Base-by-base conservation (phyloP, 37 sponge, comb jelly and placozoan genomes). In the Mnemiopsis leidyi region DNA sequence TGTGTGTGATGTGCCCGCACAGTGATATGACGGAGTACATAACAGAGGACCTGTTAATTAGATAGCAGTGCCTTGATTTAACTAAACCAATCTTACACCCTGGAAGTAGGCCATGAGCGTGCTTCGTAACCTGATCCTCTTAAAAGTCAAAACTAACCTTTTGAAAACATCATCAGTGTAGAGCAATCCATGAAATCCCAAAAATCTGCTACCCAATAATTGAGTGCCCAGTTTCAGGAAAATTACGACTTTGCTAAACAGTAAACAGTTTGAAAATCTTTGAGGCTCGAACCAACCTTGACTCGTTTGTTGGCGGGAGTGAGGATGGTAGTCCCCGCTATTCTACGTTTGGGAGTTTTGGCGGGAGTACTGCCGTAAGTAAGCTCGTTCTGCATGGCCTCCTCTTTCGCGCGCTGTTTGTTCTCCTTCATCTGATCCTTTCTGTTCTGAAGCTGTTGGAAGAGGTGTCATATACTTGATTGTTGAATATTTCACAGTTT, bases 361-460 rank as follows among this genome's bases (percentile, higher is more conserved):
- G 82, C 82, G 29, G 82, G 82, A 31, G 82, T 79, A 33, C 82
- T 79, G 0, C 82, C 82, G 36, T 36, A 79, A 3, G 82, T 35
- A 7, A 79, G 33, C 13, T 79, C 82, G 13, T 79, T 79, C 82
- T 79, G 82, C 34, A 79, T 79, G 2, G 82, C 82, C 36, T 79
- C 82, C 82, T 79, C 82, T 36, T 79, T 79, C 2, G 82, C 82
- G 0, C 36, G 2, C 37, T 33, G 37, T 21, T 79, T 79, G 82
- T 79, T 79, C 21, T 79, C 82, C 21, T 79, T 79, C 37, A 79
- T 79, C 82, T 79, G 82, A 36, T 79, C 82, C 36, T 79, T 79
- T 28, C 82, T 34, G 7, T 79, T 23, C 21, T 31, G 20, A 23
- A 79, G 29, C 82, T 79, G 82, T 29, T 28, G 73, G 36, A 32